These are phyloP conservation scores for Umimayanthus kanabou DNA, from an alignment of 92 coral and sea anemone genomes.

Conservation along the genomic window DNA sequence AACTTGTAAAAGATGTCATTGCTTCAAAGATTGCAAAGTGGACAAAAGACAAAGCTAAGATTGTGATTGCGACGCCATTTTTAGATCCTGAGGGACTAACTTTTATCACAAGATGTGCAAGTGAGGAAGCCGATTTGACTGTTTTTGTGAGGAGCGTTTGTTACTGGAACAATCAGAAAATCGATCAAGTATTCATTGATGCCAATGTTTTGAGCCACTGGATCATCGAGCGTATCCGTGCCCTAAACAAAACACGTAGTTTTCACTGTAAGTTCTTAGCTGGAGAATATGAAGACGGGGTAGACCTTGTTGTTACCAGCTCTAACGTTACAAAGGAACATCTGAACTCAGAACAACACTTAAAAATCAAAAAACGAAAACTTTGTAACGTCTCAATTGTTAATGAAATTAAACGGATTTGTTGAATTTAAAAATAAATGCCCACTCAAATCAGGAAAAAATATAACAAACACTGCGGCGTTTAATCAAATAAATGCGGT, in stretches of 20 bases:
- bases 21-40: slow-evolving; percentile 8
- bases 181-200: slow-evolving; percentile 32
- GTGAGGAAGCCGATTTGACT: background rate
- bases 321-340: slow-evolving; percentile 44
- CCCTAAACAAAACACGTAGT: slow-evolving; percentile 21
- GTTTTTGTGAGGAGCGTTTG: slow-evolving; percentile 28
- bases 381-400: too few relatives aligned
- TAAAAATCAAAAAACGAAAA: too few relatives aligned
- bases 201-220: slow-evolving; percentile 4
- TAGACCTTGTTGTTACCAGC: slow-evolving; percentile 38
- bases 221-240: slow-evolving; percentile 6
- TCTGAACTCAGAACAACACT: slow-evolving; percentile 44
- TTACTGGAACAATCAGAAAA: slow-evolving; percentile 41
- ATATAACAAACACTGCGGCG: too few relatives aligned
- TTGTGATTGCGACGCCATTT: slow-evolving; percentile 40
- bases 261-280: slow-evolving; percentile 52
- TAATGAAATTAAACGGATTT: too few relatives aligned
- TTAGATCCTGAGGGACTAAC: slow-evolving; percentile 33
- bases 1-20: background rate
- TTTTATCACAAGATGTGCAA: slow-evolving; percentile 18
- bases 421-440: too few relatives aligned
- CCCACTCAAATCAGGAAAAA: too few relatives aligned
- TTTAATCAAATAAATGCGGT: too few relatives aligned
- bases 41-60: slow-evolving; percentile 19
- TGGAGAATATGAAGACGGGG: slow-evolving; percentile 40